Conservation (phyloP, 2,113 vertebrate species). For the Irena cyanogastra region DNA sequence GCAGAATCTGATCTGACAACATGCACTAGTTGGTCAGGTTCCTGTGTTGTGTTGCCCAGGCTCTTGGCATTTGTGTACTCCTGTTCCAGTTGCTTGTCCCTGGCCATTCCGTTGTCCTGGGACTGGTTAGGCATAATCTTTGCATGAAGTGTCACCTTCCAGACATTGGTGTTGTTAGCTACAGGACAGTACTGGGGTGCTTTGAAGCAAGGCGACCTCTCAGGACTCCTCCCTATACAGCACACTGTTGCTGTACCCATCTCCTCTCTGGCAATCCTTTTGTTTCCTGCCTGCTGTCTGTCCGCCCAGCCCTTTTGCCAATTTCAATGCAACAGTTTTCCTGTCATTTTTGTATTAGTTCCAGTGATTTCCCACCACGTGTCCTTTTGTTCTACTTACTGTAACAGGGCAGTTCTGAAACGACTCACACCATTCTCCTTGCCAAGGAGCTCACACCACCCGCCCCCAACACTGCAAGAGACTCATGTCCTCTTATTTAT, state of each 20-base stretch:
- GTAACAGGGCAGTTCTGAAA: neutral
- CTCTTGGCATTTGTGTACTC: neutral
- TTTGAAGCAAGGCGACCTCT: neutral
- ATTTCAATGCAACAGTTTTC: neutral
- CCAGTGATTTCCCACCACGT: neutral
- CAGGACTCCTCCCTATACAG: neutral
- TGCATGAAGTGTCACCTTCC: neutral
- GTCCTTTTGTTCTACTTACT: neutral
- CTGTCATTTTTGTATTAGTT: neutral
- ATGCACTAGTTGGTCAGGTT: neutral
- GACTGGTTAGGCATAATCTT: neutral
- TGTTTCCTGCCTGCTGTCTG: neutral
- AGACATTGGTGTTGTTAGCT: neutral
- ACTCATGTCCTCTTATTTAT: neutral
- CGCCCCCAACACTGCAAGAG: neutral
- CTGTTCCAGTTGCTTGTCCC: neutral
- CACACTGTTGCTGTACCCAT: neutral
- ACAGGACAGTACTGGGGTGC: neutral
- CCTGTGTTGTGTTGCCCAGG: neutral
- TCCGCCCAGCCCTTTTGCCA: neutral
- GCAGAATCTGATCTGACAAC: neutral
- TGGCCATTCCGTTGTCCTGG: accelerated
- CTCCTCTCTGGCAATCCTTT: neutral
- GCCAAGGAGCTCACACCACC: neutral
- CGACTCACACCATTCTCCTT: neutral